Percentiles rank a stretch among this genome's conserved stretches.
Evolutionary conservation across 2,888 invertebrate species (phyloP).

Genomic region (Anticlea derivata): DNA sequence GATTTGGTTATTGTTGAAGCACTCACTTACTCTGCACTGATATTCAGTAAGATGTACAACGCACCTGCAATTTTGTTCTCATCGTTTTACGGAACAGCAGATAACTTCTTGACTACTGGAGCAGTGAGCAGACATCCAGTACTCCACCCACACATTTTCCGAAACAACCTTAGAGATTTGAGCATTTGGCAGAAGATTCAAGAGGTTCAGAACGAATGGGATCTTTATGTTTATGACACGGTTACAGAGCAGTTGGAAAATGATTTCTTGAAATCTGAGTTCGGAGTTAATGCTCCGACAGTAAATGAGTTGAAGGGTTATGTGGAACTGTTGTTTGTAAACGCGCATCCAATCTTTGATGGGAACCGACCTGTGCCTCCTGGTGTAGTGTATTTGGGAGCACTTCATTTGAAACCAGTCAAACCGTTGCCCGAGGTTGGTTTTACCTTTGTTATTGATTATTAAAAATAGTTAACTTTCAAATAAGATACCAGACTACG

Average conservation of each 20-base stretch:
- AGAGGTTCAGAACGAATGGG: constrained; percentile 36
- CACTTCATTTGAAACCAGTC: constrained; percentile 40
- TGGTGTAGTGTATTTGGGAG: constrained; percentile 44
- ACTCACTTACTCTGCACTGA: constrained; percentile 32
- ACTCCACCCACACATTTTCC: constrained; percentile 34
- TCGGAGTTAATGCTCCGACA: constrained; percentile 41
- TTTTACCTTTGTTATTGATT: not conserved
- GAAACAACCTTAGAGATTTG: constrained; percentile 34
- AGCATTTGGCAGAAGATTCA: constrained; percentile 35
- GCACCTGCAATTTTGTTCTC: constrained; percentile 44
- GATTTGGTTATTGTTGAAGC: constrained; percentile 47
- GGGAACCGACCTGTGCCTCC: constrained; percentile 51
- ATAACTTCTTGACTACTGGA: constrained; percentile 39
- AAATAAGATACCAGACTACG: too few relatives aligned
- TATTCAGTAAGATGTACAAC: constrained; percentile 42
- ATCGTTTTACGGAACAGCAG: constrained; percentile 37
- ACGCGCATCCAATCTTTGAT: constrained; percentile 42
- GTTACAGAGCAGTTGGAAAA: constrained; percentile 32
- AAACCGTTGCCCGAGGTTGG: constrained; percentile 46
- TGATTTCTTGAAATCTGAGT: constrained; percentile 35
- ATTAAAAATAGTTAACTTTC: too few relatives aligned
- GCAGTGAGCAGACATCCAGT: constrained; percentile 40
- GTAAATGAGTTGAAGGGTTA: constrained; percentile 40
- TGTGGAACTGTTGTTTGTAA: constrained; percentile 46
- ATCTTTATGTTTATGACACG: constrained; percentile 19